Percentiles rank a stretch among this genome's conserved stretches.
Conservation (phyloP, 2,888 invertebrate genomes). For the Listrodromus nycthemerus region DNA sequence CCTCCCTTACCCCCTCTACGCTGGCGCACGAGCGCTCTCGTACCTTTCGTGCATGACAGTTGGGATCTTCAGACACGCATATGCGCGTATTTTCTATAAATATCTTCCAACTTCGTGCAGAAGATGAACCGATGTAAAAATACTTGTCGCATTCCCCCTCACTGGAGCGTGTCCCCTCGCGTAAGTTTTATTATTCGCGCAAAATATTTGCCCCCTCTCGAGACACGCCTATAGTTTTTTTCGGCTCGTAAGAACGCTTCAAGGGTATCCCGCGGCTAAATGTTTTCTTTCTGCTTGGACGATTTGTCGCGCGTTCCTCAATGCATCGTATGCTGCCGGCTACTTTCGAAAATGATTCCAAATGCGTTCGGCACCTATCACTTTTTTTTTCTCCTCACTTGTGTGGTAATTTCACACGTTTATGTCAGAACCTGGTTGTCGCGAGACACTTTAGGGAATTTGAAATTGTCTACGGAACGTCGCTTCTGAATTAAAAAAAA, state of each 20-base stretch:
- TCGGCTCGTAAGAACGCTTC: neutral
- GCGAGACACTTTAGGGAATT: too few relatives aligned
- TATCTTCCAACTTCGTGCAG: conserved; percentile 72
- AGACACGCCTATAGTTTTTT: conserved; percentile 40
- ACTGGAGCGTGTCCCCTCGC: neutral
- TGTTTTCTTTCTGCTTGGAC: too few relatives aligned
- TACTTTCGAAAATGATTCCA: too few relatives aligned
- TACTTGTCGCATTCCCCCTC: conserved; percentile 68
- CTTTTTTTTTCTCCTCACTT: too few relatives aligned
- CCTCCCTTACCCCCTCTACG: neutral
- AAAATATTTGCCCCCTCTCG: neutral
- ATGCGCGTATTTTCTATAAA: conserved; percentile 74
- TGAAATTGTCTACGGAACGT: too few relatives aligned
- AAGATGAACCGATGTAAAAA: conserved; percentile 75
- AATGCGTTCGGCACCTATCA: too few relatives aligned
- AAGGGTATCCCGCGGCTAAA: too few relatives aligned
- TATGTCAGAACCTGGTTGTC: too few relatives aligned
- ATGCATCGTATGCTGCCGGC: too few relatives aligned
- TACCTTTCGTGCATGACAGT: conserved; percentile 65
- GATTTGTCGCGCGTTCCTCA: too few relatives aligned
- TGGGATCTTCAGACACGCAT: conserved; percentile 49
- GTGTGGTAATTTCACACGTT: too few relatives aligned
- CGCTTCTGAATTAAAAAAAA: too few relatives aligned
- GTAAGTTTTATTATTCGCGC: neutral
- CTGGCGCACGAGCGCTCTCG: conserved; percentile 16